phyloP scores from a whole-genome alignment of 1,140 invertebrate species.

The Brachystomella parvula region DNA sequence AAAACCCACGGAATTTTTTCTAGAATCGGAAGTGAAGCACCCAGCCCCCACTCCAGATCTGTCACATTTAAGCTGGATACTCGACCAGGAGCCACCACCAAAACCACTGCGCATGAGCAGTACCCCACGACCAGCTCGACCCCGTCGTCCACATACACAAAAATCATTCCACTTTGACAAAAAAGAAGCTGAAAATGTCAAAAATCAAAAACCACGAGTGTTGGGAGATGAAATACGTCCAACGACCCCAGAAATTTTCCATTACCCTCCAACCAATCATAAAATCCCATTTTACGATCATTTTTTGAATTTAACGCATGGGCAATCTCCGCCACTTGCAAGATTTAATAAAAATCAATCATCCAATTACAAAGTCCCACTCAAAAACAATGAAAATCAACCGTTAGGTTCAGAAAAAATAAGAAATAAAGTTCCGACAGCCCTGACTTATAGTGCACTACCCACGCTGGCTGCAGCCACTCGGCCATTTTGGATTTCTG shows the following conservation, averaged over 20 bases:
- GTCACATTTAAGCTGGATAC: constrained; percentile 33
- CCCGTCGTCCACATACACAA: neutral
- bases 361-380: neutral
- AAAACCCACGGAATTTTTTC: neutral
- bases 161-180: neutral
- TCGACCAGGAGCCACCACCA: constrained; percentile 34
- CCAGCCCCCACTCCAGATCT: constrained; percentile 1
- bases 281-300: neutral
- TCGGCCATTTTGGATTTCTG: constrained; percentile 38
- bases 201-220: neutral
- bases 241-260: neutral
- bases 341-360: neutral
- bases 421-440: constrained; percentile 29
- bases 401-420: neutral
- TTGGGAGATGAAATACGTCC: neutral
- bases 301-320: neutral
- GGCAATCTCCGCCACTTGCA: neutral
- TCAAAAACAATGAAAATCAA: neutral
- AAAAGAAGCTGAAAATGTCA: neutral
- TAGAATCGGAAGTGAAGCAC: neutral
- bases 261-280: neutral
- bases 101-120: constrained; percentile 24
- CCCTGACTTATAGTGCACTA: constrained; percentile 35
- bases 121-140: neutral
- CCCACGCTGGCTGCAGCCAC: constrained; percentile 36